Evolutionary conservation across 2,888 invertebrate genomes (phyloP), one percentile per base, ranked within the genome.

Genomic region (Melinaea marsaeus): DNA sequence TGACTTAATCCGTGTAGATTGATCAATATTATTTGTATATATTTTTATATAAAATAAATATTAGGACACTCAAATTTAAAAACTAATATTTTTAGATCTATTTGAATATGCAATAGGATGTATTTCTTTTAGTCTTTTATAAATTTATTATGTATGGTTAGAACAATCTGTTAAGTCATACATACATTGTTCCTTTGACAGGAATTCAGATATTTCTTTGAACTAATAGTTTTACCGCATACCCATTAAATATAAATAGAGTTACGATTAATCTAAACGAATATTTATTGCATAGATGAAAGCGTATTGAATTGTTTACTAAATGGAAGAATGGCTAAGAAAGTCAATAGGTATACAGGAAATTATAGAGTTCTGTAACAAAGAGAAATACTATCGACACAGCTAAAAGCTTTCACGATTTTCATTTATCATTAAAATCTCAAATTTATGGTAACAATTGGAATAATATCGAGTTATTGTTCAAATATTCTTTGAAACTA

Each of bases 281-380:
- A 85, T 79, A 75, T 71, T 65, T 78, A 71, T 69, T 72, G 65
- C 74, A 78, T 75, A 75, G 80, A 77, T 42, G 88, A 88, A 88
- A 88, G 88, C 86, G 87, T 81, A 74, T 60, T 74, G 76, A 86
- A 87, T 87, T 77, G 79, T 73, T 77, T 79, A 78, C 78, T 73
- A 79, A 83, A 83, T 80, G 81, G 80, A 85, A 83, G 81, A 83
- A 75, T 72, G 77, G 69, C 69, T 75, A 79, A 73, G 80, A 84
- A 85, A 84, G 81, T 78, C 70, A 71, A 71, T 59, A 66, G 60
- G 32, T 51, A 32, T 51, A 58, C 65, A 51, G 61, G 62, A 61
- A 57, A 62, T 69, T 69, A 65, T 66, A 67, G 60, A 59, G 60
- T 60, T 60, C 13, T 11, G 42, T 46, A 51, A 51, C 32, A 59